phyloP scores from a whole-genome alignment of 1,140 invertebrate genomes.

The Papilio polyxenes region DNA sequence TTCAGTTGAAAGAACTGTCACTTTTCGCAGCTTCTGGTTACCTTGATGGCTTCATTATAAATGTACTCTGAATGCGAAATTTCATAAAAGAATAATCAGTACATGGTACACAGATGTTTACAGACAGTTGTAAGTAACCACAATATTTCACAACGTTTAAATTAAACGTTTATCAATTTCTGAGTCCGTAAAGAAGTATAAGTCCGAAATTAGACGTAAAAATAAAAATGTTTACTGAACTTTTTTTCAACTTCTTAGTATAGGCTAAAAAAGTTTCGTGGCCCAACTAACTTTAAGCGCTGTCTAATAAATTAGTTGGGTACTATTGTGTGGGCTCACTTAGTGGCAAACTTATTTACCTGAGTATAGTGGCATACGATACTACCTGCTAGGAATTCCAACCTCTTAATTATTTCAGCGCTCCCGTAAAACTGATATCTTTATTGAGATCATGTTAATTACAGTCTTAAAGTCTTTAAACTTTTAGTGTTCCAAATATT shows the following conservation, averaged over 20 bases:
- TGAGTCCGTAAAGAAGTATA: not conserved
- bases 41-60: not conserved
- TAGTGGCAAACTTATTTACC: slow-evolving; percentile 71
- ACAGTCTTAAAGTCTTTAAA: not conserved
- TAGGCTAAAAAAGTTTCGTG: slow-evolving; percentile 35
- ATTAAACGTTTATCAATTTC: too few species aligned
- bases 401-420: slow-evolving; percentile 22
- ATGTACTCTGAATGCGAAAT: not conserved
- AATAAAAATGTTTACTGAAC: too few species aligned
- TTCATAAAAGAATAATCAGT: not conserved
- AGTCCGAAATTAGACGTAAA: too few species aligned
- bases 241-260: not conserved
- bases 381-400: slow-evolving; percentile 56
- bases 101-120: too few species aligned
- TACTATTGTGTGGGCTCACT: slow-evolving; percentile 69
- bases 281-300: slow-evolving; percentile 56
- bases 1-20: slow-evolving; percentile 7
- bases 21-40: slow-evolving; percentile 2
- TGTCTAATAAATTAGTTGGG: slow-evolving; percentile 69
- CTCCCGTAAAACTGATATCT: slow-evolving; percentile 16
- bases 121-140: too few species aligned
- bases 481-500: not conserved
- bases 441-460: slow-evolving; percentile 21
- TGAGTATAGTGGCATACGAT: slow-evolving; percentile 50
- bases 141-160: too few species aligned